These are phyloP conservation scores for Platycheirus rosarum DNA, from an alignment of 2,888 invertebrate genomes.

Conservation along the genomic window DNA sequence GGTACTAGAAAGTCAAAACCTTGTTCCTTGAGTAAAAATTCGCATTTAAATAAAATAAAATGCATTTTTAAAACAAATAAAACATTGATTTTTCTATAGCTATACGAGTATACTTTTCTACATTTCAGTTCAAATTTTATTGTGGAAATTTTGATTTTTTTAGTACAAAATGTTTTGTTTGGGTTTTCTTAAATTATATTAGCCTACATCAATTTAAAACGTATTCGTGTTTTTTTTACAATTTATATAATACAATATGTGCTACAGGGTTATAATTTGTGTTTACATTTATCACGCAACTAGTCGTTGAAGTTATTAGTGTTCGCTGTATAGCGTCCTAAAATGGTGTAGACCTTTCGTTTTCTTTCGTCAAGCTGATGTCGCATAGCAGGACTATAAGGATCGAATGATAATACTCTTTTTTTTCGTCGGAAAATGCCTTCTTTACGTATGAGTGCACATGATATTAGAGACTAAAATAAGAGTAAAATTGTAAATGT, in stretches of 20 bases:
- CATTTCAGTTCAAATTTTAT: slow-evolving; percentile 68
- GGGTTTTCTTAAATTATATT: slow-evolving; percentile 44
- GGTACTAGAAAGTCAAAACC: too few relatives aligned
- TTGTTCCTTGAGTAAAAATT: not conserved
- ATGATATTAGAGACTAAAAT: slow-evolving; percentile 84
- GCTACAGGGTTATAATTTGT: slow-evolving; percentile 43
- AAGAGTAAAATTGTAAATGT: not conserved
- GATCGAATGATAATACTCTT: slow-evolving; percentile 87
- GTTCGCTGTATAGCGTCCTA: slow-evolving; percentile 76
- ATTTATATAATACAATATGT: slow-evolving; percentile 42
- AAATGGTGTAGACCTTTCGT: slow-evolving; percentile 83
- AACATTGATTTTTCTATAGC: not conserved
- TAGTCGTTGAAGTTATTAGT: slow-evolving; percentile 66
- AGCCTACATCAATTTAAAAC: slow-evolving; percentile 64
- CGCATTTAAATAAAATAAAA: not conserved
- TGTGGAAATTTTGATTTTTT: slow-evolving; percentile 63
- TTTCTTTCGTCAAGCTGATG: slow-evolving; percentile 83
- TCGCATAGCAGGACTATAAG: slow-evolving; percentile 87
- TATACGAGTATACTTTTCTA: slow-evolving; percentile 20
- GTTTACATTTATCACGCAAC: slow-evolving; percentile 61
- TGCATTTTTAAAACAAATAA: slow-evolving; percentile 2
- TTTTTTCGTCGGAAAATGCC: slow-evolving; percentile 89
- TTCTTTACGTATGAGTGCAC: slow-evolving; percentile 86
- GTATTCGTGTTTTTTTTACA: slow-evolving; percentile 40
- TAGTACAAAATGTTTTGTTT: slow-evolving; percentile 65